Evolutionary conservation across 2,113 vertebrate genomes (phyloP).

Genomic region (Verasper variegatus): DNA sequence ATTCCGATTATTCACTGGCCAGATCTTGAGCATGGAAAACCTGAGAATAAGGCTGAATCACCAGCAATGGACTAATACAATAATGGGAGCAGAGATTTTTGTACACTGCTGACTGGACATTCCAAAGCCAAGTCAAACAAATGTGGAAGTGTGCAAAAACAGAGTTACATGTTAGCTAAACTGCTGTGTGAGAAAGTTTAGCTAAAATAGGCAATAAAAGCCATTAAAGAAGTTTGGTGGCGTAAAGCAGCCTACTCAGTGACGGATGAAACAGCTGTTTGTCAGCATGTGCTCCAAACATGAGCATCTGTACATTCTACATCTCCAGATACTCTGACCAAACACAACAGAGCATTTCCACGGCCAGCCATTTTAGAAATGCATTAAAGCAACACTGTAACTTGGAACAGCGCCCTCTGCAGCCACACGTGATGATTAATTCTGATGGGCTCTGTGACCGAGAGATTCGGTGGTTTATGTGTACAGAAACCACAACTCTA

Average conservation of each 20-base stretch:
- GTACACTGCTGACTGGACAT: constrained; percentile 23
- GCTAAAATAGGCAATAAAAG: constrained; percentile 11
- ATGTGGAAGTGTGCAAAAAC: constrained; percentile 17
- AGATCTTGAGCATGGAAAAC: constrained; percentile 52
- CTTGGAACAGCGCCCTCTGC: too few species aligned
- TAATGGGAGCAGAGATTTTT: constrained; percentile 37
- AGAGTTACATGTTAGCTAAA: constrained; percentile 28
- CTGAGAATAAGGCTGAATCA: constrained; percentile 57
- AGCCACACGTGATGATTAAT: too few species aligned
- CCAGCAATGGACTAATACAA: constrained; percentile 33
- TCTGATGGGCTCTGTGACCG: too few species aligned
- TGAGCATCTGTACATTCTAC: neutral
- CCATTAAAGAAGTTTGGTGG: constrained; percentile 14
- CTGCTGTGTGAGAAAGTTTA: neutral
- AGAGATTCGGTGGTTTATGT: too few species aligned
- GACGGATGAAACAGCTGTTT: constrained; percentile 13
- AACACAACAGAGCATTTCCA: constrained; percentile 18
- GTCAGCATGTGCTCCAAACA: neutral
- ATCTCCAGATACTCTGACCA: constrained; percentile 27
- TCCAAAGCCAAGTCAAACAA: constrained; percentile 38
- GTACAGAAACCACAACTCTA: too few species aligned
- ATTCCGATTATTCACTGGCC: constrained; percentile 5
- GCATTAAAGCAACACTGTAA: constrained; percentile 64
- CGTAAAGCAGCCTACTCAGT: neutral
- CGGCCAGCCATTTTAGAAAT: constrained; percentile 69